Conservation (phyloP, 2,888 invertebrate species). For the Ceriagrion tenellum region DNA sequence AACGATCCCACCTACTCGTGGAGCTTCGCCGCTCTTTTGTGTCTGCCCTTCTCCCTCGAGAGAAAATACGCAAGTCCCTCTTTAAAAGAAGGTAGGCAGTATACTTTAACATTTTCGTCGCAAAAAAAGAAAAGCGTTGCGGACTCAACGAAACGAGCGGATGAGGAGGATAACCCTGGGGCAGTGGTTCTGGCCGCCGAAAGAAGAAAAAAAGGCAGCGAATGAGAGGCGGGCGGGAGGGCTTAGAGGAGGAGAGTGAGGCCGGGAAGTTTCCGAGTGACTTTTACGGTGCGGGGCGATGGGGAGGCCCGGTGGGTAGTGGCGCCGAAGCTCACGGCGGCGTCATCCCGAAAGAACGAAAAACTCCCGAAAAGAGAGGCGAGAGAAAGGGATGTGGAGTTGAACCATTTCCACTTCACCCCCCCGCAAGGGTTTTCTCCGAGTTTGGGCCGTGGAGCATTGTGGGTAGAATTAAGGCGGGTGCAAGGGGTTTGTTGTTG, state of each 20-base stretch:
- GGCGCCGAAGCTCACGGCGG: neutral
- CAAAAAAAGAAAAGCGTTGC: neutral
- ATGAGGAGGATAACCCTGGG: constrained; percentile 2
- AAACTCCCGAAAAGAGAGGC: neutral
- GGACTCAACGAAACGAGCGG: neutral
- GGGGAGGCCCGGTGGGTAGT: neutral
- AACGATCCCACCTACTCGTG: too few species aligned
- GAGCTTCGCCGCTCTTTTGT: neutral
- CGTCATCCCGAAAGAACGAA: neutral
- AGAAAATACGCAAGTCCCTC: neutral
- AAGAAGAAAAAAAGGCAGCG: neutral
- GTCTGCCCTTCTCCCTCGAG: neutral
- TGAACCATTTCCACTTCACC: too few species aligned
- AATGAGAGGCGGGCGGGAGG: neutral
- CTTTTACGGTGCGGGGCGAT: neutral
- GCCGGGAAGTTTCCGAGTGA: neutral
- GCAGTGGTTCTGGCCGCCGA: neutral
- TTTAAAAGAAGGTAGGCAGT: neutral
- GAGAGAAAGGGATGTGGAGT: too few species aligned
- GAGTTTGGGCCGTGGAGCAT: neutral
- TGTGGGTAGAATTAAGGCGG: constrained; percentile 10
- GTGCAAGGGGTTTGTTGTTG: neutral
- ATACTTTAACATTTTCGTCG: neutral
- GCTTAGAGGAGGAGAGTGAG: neutral
- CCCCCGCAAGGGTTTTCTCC: neutral